Evolutionary conservation across 2,888 invertebrate species (phyloP), one percentile per base, ranked within the genome.

Genomic region (Thyatira batis): DNA sequence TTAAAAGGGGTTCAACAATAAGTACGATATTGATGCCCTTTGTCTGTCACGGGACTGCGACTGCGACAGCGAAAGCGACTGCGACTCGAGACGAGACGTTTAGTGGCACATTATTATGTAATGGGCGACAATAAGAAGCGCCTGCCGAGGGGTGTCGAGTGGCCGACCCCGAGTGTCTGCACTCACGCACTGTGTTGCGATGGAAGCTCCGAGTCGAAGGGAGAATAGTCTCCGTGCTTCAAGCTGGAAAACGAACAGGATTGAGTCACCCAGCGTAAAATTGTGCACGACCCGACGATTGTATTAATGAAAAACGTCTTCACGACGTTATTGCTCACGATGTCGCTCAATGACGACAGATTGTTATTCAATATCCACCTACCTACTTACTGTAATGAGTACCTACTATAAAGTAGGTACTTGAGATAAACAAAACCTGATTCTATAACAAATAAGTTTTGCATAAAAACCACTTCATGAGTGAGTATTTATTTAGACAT

Each of bases 271-370:
- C 62, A 55, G 72, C 71, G 78, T 67, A 68, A 71, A 74, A 76
- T 72, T 73, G 72, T 72, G 69, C 72, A 62, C 61, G 62, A 52
- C 52, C 57, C 73, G 61, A 54, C 72, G 61, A 87, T 85, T 87
- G 84, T 73, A 59, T 65, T 86, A 87, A 86, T 87, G 81, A 86
- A 87, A 84, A 83, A 82, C 85, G 58, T 75, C 81, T 78, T 71
- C 64, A 73, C 65, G 69, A 69, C 68, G 60, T 62, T 39, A 39
- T 17, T 39, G 39, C 39, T 39, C 17, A 17, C 17, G 39, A n/a
- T n/a, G 39, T 50, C 49, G 57, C 51, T 39, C 23, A 51, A 45
- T 11, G 27, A 20, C 51, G 28, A 3, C 43, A 23, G 33, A 13
- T 5, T 39, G 13, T 39, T 39, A n/a, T n/a, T 6, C 39, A 39